phyloP scores from a whole-genome alignment of 37 sponge, comb jelly and placozoan genomes.

The Geodia barretti region DNA sequence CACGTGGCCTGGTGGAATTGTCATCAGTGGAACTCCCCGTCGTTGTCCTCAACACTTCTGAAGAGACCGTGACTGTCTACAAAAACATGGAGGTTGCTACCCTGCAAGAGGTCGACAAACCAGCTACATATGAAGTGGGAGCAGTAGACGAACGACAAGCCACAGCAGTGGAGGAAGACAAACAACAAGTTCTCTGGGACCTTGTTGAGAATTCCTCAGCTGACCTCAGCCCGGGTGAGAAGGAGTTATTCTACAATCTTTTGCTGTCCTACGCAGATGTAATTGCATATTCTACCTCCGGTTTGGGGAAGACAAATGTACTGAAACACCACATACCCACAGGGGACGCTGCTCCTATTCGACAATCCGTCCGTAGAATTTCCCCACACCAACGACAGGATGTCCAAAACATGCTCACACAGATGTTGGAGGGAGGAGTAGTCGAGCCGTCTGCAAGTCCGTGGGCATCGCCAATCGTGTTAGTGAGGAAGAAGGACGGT shows the following conservation, averaged over 20 bases:
- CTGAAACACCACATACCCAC: constrained; percentile 16
- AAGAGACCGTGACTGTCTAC: constrained; percentile 1
- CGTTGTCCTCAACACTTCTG: constrained; percentile 9
- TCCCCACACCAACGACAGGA: too few relatives aligned
- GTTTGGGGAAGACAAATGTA: constrained; percentile 8
- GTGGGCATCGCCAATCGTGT: constrained; percentile 16
- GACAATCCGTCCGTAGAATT: constrained; percentile 4
- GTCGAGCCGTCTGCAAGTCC: constrained; percentile 18
- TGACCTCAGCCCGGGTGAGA: not conserved
- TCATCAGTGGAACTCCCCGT: not conserved
- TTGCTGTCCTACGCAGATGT: not conserved
- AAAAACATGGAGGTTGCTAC: constrained; percentile 10
- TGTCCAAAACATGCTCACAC: too few relatives aligned
- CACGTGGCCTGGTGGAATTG: constrained; percentile 22
- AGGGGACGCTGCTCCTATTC: constrained; percentile 3
- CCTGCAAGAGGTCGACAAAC: too few relatives aligned
- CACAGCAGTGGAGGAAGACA: not conserved
- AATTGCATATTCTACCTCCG: not conserved
- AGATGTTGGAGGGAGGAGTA: not conserved
- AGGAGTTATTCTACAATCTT: not conserved
- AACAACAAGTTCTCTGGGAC: not conserved
- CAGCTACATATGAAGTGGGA: not conserved
- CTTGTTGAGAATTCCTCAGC: not conserved
- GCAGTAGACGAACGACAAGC: not conserved
- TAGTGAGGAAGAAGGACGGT: too few relatives aligned